Evolutionary conservation across 2,888 invertebrate genomes (phyloP).

Genomic region (Melinopterus prodromus): DNA sequence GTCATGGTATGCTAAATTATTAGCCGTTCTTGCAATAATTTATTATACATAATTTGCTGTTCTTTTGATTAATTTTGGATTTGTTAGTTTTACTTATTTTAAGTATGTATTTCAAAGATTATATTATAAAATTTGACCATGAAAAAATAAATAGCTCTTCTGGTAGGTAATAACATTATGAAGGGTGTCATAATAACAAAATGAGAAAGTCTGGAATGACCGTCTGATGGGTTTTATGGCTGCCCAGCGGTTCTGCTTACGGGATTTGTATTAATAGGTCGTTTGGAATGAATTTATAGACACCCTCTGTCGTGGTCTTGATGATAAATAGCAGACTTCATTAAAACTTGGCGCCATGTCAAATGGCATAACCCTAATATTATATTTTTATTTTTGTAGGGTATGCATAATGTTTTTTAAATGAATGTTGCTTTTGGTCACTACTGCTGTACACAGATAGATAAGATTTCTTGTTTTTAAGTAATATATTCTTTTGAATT

Average conservation of each 20-base stretch:
- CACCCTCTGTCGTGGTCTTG: background rate
- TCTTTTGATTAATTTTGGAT: background rate
- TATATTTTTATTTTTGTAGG: too few species aligned
- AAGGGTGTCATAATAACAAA: background rate
- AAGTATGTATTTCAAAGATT: too few species aligned
- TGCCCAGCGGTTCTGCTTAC: background rate
- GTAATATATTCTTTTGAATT: too few species aligned
- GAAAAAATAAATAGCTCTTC: background rate
- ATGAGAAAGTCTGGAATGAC: background rate
- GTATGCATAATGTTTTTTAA: too few species aligned
- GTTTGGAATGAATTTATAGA: background rate
- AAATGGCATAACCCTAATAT: background rate
- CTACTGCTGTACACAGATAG: too few species aligned
- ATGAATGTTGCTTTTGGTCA: too few species aligned
- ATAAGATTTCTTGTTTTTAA: too few species aligned
- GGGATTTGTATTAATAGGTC: background rate
- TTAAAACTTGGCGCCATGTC: slow-evolving; percentile 4
- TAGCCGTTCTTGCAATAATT: slow-evolving; percentile 12
- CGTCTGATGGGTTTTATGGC: background rate
- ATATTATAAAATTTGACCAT: too few species aligned
- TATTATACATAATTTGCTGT: background rate
- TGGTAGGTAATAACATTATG: background rate
- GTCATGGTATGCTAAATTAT: slow-evolving; percentile 22
- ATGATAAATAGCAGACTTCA: background rate
- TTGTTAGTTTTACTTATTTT: too few species aligned